Conservation (phyloP, 2,113 vertebrate species). For the Sinosuthora webbiana region DNA sequence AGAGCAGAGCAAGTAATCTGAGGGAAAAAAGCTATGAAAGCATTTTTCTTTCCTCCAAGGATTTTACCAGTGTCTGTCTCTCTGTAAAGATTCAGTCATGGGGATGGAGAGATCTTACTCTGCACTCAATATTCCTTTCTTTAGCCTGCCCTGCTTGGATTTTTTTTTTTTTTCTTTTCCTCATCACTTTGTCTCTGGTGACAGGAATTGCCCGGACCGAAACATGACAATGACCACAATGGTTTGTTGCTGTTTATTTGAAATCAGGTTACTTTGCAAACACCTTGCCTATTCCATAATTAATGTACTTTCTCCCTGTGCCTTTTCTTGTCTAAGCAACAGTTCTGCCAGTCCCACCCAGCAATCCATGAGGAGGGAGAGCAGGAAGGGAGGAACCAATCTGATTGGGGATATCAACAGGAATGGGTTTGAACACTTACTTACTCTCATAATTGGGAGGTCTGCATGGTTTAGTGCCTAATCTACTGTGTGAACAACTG, state of each 20-base stretch:
- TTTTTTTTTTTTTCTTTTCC: neutral
- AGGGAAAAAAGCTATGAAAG: conserved; percentile 31
- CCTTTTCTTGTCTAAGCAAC: neutral
- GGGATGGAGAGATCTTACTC: neutral
- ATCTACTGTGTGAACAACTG: neutral
- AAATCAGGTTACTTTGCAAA: neutral
- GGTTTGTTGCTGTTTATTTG: neutral
- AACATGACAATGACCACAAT: neutral
- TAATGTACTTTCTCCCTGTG: neutral
- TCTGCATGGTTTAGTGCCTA: neutral
- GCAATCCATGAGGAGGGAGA: neutral
- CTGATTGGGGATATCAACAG: neutral
- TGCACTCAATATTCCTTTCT: neutral
- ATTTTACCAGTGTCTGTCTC: conserved; percentile 26
- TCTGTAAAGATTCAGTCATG: conserved; percentile 1
- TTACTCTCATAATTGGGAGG: neutral
- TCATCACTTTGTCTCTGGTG: neutral
- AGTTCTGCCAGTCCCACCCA: neutral
- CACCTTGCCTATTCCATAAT: neutral
- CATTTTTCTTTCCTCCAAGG: conserved; percentile 31
- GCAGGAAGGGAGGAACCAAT: neutral
- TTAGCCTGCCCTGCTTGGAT: neutral
- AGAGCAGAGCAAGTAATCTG: neutral
- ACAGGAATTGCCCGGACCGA: neutral
- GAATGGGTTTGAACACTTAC: neutral